These are phyloP conservation scores for Alethe diademata DNA, from an alignment of 2,113 vertebrate species.

Conservation along the genomic window DNA sequence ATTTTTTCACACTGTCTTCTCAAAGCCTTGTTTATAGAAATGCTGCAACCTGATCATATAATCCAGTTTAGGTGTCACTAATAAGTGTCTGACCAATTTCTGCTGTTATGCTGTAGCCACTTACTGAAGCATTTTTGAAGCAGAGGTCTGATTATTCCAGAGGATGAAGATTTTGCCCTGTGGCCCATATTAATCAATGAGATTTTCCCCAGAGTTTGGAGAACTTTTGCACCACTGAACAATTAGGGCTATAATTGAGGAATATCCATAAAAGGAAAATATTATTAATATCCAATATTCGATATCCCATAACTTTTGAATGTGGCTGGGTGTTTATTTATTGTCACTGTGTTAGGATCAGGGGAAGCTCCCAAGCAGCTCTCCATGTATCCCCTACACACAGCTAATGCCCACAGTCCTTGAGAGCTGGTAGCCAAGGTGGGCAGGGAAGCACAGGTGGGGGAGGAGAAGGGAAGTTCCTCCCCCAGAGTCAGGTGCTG, in stretches of 20 bases:
- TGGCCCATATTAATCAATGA: neutral
- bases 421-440: neutral
- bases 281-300: neutral
- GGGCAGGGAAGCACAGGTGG: neutral
- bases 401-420: accelerated
- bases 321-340: neutral
- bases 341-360: neutral
- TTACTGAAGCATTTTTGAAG: neutral
- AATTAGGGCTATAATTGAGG: neutral
- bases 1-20: neutral
- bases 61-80: neutral
- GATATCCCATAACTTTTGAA: neutral
- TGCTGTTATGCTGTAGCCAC: neutral
- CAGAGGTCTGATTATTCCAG: neutral
- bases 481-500: neutral
- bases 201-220: neutral
- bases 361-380: neutral
- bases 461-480: neutral
- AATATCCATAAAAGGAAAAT: neutral
- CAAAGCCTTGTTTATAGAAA: neutral
- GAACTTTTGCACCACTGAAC: neutral
- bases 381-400: accelerated
- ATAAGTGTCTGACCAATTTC: neutral
- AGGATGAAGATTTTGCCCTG: neutral
- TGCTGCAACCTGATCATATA: neutral